A percentile compares a stretch with the other conserved stretches of the same genome.
These are phyloP conservation scores for Caranx melampygus DNA, from an alignment of 2,113 vertebrate genomes.

Conservation along the genomic window DNA sequence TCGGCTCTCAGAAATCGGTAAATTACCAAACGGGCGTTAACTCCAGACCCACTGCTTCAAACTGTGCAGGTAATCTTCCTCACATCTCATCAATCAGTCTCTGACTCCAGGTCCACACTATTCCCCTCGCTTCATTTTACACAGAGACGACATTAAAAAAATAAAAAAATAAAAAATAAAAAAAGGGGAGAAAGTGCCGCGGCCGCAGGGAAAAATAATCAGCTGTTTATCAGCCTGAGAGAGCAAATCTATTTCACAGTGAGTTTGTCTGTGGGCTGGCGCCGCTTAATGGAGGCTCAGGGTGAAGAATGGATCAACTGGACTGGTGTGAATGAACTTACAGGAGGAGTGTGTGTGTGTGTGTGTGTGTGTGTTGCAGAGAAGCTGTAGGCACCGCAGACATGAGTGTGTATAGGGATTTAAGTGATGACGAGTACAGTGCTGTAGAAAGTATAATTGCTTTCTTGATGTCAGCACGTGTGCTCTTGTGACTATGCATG, in stretches of 20 bases:
- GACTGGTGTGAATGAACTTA: slow-evolving; percentile 23
- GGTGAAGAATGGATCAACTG: slow-evolving; percentile 39
- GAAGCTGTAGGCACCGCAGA: not conserved
- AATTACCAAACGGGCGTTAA: not conserved
- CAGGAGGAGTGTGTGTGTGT: not conserved
- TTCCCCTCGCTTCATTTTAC: not conserved
- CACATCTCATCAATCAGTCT: slow-evolving; percentile 25
- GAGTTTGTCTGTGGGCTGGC: slow-evolving; percentile 59
- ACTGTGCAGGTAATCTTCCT: not conserved
- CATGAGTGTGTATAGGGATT: not conserved
- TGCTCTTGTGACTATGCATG: slow-evolving; percentile 8
- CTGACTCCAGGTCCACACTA: not conserved
- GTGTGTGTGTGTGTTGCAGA: slow-evolving; percentile 11
- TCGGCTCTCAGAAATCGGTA: not conserved
- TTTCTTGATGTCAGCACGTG: slow-evolving; percentile 49
- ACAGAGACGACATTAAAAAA: slow-evolving; percentile 17
- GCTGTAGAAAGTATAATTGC: slow-evolving; percentile 36
- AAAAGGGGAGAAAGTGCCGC: slow-evolving; percentile 7
- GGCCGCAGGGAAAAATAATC: slow-evolving; percentile 45
- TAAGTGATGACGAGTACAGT: slow-evolving; percentile 30
- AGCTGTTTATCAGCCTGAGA: slow-evolving; percentile 51
- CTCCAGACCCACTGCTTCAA: not conserved
- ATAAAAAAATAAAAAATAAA: no score
- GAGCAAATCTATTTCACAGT: slow-evolving; percentile 55
- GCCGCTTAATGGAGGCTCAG: slow-evolving; percentile 41